Evolutionary conservation across 2,797 vertebrate species (phyloP).

Genomic region (Gymnothorax reevesii): DNA sequence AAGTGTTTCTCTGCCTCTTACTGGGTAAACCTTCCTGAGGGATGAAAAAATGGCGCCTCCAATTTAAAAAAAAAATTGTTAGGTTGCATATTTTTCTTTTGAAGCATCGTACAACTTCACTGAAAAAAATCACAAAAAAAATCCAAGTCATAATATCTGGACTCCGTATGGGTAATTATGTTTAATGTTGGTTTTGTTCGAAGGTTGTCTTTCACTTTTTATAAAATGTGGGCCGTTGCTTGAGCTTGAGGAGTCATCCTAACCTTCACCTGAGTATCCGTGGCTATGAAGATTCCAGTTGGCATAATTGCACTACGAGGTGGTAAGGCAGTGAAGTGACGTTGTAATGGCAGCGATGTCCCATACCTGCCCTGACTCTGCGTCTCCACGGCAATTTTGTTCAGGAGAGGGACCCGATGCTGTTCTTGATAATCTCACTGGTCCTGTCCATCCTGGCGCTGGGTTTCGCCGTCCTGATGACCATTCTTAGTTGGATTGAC

Average conservation of each 20-base stretch:
- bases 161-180: no score
- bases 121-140: no score
- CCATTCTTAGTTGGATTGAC: not conserved
- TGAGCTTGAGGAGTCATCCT: no score
- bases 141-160: no score
- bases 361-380: not conserved
- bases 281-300: not conserved
- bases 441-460: slow-evolving; percentile 25
- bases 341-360: not conserved
- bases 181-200: no score
- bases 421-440: not conserved
- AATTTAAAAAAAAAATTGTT: no score
- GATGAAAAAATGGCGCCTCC: no score
- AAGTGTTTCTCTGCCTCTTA: no score
- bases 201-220: no score
- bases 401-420: not conserved
- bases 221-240: not conserved
- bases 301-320: not conserved
- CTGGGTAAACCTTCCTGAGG: no score
- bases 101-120: no score
- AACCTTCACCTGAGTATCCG: not conserved
- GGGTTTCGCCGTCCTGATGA: slow-evolving; percentile 15
- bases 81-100: no score
- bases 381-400: not conserved
- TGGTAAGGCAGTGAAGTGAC: not conserved